Percentiles rank a stretch among this genome's conserved stretches.
Conservation (phyloP, 2,888 invertebrate genomes). For the Apamea anceps region DNA sequence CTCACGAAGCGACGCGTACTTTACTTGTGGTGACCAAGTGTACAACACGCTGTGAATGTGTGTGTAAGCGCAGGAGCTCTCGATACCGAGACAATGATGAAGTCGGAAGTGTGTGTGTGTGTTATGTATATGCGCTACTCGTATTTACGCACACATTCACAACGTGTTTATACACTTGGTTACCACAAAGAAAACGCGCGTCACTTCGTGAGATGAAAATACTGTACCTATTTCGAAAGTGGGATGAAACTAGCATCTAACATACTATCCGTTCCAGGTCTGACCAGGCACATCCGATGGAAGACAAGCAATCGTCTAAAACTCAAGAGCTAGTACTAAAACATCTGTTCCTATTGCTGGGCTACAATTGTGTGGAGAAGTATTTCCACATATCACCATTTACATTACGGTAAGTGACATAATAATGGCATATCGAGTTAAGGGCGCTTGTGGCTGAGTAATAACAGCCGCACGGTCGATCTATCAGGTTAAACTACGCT, state of each 20-base stretch:
- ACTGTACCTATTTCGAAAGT: background rate
- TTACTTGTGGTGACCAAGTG: background rate
- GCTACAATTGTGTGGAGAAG: conserved; percentile 97
- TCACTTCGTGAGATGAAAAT: background rate
- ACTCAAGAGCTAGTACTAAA: conserved; percentile 96
- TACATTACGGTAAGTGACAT: conserved; percentile 92
- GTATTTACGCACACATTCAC: no score
- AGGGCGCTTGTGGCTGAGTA: background rate
- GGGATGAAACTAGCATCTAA: background rate
- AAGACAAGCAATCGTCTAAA: conserved; percentile 95
- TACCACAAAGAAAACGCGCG: no score
- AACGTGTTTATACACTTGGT: no score
- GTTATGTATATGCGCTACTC: background rate
- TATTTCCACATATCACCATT: conserved; percentile 97
- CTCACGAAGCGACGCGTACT: background rate
- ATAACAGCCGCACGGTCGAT: background rate
- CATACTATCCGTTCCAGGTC: conserved; percentile 87
- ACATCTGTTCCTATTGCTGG: conserved; percentile 97
- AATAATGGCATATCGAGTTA: background rate
- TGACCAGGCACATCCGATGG: conserved; percentile 94
- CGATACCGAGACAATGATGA: no score
- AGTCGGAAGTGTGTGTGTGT: no score
- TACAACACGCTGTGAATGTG: background rate
- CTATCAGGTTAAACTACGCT: background rate
- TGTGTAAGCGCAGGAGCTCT: background rate